These are phyloP conservation scores for Nasonia giraulti DNA, from an alignment of 1,140 invertebrate genomes.

Conservation along the genomic window DNA sequence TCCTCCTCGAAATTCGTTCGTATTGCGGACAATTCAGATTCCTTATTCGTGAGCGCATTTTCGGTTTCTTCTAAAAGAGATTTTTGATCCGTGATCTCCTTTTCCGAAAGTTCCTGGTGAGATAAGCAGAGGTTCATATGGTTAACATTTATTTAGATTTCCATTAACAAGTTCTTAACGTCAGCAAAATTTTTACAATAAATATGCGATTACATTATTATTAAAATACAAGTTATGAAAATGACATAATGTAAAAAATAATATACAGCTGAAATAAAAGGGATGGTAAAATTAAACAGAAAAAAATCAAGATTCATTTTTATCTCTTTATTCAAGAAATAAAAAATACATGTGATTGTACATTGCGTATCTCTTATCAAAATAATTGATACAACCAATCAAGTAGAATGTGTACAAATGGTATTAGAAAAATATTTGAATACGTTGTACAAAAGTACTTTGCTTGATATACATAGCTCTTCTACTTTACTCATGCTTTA, in stretches of 20 bases:
- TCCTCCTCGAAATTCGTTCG: slow-evolving; percentile 63
- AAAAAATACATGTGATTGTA: slow-evolving; percentile 67
- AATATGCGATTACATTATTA: background rate
- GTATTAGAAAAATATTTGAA: slow-evolving; percentile 16
- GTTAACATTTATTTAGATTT: background rate
- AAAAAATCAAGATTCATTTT: slow-evolving; percentile 51
- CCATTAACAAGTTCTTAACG: background rate
- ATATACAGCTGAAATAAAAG: slow-evolving; percentile 26
- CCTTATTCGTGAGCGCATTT: slow-evolving; percentile 55
- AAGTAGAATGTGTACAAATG: slow-evolving; percentile 6
- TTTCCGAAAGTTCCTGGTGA: slow-evolving; percentile 66
- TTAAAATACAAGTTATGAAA: slow-evolving; percentile 25
- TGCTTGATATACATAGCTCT: background rate
- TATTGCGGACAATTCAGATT: slow-evolving; percentile 63
- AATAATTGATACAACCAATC: slow-evolving; percentile 10
- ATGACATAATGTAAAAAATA: slow-evolving; percentile 37
- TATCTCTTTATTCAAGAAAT: slow-evolving; percentile 68
- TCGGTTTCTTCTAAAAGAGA: slow-evolving; percentile 68
- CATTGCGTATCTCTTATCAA: slow-evolving; percentile 59
- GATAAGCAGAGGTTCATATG: slow-evolving; percentile 18
- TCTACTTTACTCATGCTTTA: slow-evolving; percentile 37
- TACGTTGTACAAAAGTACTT: slow-evolving; percentile 11
- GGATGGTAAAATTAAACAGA: slow-evolving; percentile 26
- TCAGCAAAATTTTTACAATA: background rate
- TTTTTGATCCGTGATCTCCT: slow-evolving; percentile 70